Evolutionary conservation across 2,113 vertebrate genomes (phyloP).

Genomic region (Lepus americanus): DNA sequence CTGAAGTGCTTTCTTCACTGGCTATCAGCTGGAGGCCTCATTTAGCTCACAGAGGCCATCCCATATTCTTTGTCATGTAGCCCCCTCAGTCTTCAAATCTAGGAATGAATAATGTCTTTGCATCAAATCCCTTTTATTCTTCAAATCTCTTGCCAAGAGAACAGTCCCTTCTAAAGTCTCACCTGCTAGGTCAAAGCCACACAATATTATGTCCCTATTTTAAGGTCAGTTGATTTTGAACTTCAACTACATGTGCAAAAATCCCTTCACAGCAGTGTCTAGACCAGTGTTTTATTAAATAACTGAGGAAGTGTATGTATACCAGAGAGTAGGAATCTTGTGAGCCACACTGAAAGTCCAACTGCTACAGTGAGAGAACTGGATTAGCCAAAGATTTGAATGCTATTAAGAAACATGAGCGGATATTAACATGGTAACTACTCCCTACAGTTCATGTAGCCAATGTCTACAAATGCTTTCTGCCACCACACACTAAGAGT

Average conservation of each 20-base stretch:
- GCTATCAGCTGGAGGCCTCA: neutral
- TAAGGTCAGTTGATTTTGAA: slow-evolving; percentile 34
- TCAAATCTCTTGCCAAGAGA: slow-evolving; percentile 38
- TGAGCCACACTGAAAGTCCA: neutral
- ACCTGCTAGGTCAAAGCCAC: neutral
- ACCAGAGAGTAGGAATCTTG: neutral
- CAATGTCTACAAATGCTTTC: neutral
- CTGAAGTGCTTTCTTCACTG: slow-evolving; percentile 38
- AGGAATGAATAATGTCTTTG: slow-evolving; percentile 25
- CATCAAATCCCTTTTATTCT: slow-evolving; percentile 15
- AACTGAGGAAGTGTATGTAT: neutral
- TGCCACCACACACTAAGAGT: neutral
- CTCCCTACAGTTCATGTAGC: neutral
- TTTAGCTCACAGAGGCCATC: slow-evolving; percentile 27
- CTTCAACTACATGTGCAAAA: slow-evolving; percentile 42
- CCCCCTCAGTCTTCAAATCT: slow-evolving; percentile 15
- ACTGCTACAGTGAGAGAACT: neutral
- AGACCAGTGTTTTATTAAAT: slow-evolving; percentile 29
- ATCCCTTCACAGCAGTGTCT: neutral
- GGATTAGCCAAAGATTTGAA: slow-evolving; percentile 6
- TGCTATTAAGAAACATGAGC: neutral
- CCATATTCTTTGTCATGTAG: neutral
- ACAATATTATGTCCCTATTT: neutral
- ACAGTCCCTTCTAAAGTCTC: neutral
- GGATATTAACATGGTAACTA: neutral